These are phyloP conservation scores for Netelia fuscicornis DNA, from an alignment of 2,888 invertebrate species.

Conservation along the genomic window DNA sequence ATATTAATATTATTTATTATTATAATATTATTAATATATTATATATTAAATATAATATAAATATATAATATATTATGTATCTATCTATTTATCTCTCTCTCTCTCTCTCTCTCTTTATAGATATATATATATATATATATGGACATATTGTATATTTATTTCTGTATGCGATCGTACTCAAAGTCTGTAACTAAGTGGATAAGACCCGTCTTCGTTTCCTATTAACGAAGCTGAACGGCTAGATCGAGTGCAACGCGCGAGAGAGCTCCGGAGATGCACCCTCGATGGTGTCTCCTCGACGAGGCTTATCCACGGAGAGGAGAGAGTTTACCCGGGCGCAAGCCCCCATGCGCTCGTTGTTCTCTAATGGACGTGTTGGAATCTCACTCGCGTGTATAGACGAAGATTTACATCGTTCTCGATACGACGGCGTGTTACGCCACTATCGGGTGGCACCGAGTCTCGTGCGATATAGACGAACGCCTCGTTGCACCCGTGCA, in stretches of 20 bases:
- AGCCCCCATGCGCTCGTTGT: constrained; percentile 21
- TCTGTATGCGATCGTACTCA: constrained; percentile 16
- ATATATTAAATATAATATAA: no score
- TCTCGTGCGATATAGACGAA: background rate
- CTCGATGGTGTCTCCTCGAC: constrained; percentile 30
- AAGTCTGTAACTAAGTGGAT: constrained; percentile 61
- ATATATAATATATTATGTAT: no score
- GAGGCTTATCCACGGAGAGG: constrained; percentile 33
- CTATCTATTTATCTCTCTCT: no score
- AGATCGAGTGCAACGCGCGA: constrained; percentile 32
- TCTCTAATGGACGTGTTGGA: constrained; percentile 56
- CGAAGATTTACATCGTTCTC: constrained; percentile 28
- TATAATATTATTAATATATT: no score
- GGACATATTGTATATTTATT: background rate
- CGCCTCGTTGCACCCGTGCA: background rate
- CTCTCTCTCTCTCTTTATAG: background rate
- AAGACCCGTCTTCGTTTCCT: constrained; percentile 64
- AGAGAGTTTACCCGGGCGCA: constrained; percentile 38
- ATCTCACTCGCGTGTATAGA: constrained; percentile 26
- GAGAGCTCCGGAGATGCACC: constrained; percentile 21
- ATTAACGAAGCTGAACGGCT: constrained; percentile 57
- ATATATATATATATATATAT: background rate
- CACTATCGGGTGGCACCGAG: constrained; percentile 19
- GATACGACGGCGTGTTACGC: constrained; percentile 29
- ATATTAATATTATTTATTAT: no score